Evolutionary conservation across 2,797 vertebrate genomes (phyloP), one percentile per base, ranked within the genome.

Genomic region (Ctenopoma kingsleyae): DNA sequence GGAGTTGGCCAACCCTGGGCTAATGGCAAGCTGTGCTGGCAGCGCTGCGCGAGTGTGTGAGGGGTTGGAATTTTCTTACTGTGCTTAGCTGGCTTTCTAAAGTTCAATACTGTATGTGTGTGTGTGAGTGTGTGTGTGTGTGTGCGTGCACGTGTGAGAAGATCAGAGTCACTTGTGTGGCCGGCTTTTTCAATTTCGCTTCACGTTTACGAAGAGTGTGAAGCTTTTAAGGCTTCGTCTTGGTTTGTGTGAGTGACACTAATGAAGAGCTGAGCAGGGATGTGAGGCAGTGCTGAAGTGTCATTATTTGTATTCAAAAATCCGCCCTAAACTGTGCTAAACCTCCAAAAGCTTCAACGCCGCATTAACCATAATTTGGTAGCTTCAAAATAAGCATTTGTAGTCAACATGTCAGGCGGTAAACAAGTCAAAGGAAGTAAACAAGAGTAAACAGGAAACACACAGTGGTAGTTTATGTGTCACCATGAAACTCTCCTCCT

Each of bases 11-110:
- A 88, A 86, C 81, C 76, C 77, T 53, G 76, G 66, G 84, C 84
- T 89, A 84, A 90, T 89, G 87, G 86, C 86, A 89, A 89, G 85
- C 86, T 89, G 88, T 90, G 86, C 81, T 87, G 89, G 87, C 85
- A 82, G 75, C 43, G 32, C 68, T 1, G 44, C 6, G 67, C 15
- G 69, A 65, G 83, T 25, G 61, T 56, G 85, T 13, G 59, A 84
- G 69, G 80, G 78, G 44, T 72, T 85, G 78, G 75, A 69, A 73
- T 82, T 80, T 80, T 89, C 82, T 79, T 51, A 72, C 78, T 76
- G 84, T 65, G 83, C 74, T 48, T 38, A 51, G 76, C 78, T 75
- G 82, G 71, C 73, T 56, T 6, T 61, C 67, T 56, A 55, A 71
- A 81, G 72, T 84, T 81, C 76, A 80, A 65, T 35, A 64, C 40